Conservation (phyloP, 2,888 invertebrate species). For the Drosophila sordidula region DNA sequence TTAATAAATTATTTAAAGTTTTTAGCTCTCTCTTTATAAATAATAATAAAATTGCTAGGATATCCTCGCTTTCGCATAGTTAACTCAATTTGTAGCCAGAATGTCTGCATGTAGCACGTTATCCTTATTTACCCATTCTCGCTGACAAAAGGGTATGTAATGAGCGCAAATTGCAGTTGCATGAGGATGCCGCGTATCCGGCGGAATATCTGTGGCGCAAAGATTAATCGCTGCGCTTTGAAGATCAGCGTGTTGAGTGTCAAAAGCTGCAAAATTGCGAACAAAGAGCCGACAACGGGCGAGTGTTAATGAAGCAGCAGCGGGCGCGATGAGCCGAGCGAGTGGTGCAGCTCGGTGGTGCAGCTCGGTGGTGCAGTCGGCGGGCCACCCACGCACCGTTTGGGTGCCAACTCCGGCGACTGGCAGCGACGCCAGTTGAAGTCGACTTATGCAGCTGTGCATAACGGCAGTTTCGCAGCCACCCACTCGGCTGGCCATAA, state of each 20-base stretch:
- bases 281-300: conserved; percentile 53
- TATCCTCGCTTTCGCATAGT: too few relatives aligned
- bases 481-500: conserved; percentile 49
- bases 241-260: conserved; percentile 64
- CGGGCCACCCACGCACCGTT: conserved; percentile 30
- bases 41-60: too few relatives aligned
- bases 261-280: conserved; percentile 53
- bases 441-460: conserved; percentile 33
- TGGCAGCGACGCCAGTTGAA: conserved; percentile 3
- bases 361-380: conserved; percentile 1
- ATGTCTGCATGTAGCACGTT: too few relatives aligned
- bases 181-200: conserved; percentile 29
- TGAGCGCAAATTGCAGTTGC: conserved; percentile 57
- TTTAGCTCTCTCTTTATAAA: too few relatives aligned
- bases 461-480: conserved; percentile 58
- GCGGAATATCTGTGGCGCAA: conserved; percentile 27
- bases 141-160: conserved; percentile 3
- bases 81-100: too few relatives aligned
- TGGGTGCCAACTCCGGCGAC: conserved; percentile 9
- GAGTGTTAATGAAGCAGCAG: conserved; percentile 65
- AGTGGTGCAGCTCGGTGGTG: conserved; percentile 5
- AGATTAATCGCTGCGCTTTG: conserved; percentile 64
- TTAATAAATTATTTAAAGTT: too few relatives aligned
- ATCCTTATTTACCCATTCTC: too few relatives aligned
- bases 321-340: conserved; percentile 28